Conservation (phyloP, 2,113 vertebrate species). For the Pao palembangensis region DNA sequence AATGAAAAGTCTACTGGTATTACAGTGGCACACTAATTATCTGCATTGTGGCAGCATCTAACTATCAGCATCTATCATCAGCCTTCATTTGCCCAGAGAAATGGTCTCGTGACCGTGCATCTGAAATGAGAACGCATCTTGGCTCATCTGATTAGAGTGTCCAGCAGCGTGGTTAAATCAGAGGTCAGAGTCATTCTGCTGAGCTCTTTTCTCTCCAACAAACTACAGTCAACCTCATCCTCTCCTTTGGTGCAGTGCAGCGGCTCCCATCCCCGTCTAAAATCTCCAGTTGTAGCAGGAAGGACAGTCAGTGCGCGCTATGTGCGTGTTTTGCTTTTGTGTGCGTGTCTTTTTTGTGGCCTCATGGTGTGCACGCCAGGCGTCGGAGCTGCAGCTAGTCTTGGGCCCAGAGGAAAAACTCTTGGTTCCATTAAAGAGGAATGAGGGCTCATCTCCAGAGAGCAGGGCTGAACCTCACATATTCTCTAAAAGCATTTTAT, state of each 20-base stretch:
- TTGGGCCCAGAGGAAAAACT: slow-evolving; percentile 18
- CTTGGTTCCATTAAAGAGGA: slow-evolving; percentile 29
- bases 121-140: slow-evolving; percentile 26
- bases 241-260: slow-evolving; percentile 18
- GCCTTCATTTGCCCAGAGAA: slow-evolving; percentile 20
- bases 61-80: no score
- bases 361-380: slow-evolving; percentile 14
- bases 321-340: slow-evolving; percentile 9
- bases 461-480: background rate
- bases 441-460: slow-evolving; percentile 24
- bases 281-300: slow-evolving; percentile 28
- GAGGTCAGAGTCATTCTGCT: slow-evolving; percentile 56
- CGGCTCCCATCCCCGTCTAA: background rate
- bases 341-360: background rate
- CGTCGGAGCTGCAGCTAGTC: slow-evolving; percentile 2
- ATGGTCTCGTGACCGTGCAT: slow-evolving; percentile 10
- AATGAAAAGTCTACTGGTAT: no score
- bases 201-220: slow-evolving; percentile 32
- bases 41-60: no score
- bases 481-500: background rate
- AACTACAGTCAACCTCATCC: slow-evolving; percentile 38
- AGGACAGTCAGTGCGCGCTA: slow-evolving; percentile 1
- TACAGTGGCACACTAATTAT: no score
- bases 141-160: slow-evolving; percentile 23
- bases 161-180: slow-evolving; percentile 33